Base-by-base conservation (phyloP, 1,140 invertebrate species). In the Geopemphigus sp. region DNA sequence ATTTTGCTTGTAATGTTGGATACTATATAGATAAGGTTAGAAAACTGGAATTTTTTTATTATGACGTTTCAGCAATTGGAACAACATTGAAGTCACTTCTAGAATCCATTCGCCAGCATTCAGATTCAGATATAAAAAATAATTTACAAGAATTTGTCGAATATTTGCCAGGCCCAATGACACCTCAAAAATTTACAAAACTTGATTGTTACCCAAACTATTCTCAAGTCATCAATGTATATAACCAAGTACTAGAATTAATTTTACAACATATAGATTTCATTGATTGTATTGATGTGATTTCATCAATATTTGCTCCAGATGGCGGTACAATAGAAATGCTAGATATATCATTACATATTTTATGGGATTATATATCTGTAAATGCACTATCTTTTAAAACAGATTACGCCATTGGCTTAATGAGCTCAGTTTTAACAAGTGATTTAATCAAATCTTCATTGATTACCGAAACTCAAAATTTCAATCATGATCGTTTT, bases 151-250 rank as follows among this genome's bases (percentile, higher is more conserved):
- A 74, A 63, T 64, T 82, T 53, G 45, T 80, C 24, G 72, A 80
- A 59, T 74, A 56, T 80, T 85, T 92, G 26, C 91, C 91, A 1
- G 90, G 90, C 0, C 88, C 89, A 3, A 80, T 89, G 39, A 92
- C 90, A 0, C 85, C 88, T 19, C 89, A 92, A 83, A 90, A 90
- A 83, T 84, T 91, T 88, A 22, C 89, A 91, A 83, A 90, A 89
- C 83, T 84, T 91, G 86, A 89, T 87, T 19, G 80, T 82, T 53
- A 54, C 26, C 1, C 47, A 80, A 17, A 82, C 85, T 2, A 78
- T 61, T 78, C 74, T 61, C 82, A 85, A 6, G 70, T 81, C 47
- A 82, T 88, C 10, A 85, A 87, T 82, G 74, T 85, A 14, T 53
- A 80, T 47, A 82, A 29, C 26, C 29, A 64, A 64, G 17, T 81